These are phyloP conservation scores for Coregonus suidteri DNA, from an alignment of 2,797 vertebrate genomes.

Conservation along the genomic window DNA sequence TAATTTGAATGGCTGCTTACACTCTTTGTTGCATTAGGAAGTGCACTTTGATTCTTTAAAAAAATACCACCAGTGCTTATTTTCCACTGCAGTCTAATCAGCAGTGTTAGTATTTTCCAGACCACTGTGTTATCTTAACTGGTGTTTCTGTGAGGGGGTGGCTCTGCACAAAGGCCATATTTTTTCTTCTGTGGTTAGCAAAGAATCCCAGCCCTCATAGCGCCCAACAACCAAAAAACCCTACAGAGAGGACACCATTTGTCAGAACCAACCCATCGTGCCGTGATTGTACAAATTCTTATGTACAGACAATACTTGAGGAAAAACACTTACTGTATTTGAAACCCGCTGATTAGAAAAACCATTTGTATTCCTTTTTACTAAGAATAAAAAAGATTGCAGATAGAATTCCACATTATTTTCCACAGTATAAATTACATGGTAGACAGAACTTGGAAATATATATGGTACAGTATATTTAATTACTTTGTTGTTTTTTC, in stretches of 20 bases:
- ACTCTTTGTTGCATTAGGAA: slow-evolving; percentile 58
- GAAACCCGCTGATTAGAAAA: slow-evolving; percentile 93
- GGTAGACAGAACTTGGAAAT: slow-evolving; percentile 87
- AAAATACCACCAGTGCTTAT: slow-evolving; percentile 48
- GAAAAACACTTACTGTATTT: slow-evolving; percentile 80
- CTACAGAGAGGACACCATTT: slow-evolving; percentile 44
- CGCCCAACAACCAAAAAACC: slow-evolving; percentile 54
- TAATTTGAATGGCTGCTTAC: slow-evolving; percentile 58
- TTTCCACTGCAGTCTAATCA: slow-evolving; percentile 68
- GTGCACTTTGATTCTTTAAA: slow-evolving; percentile 66
- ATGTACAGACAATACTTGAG: slow-evolving; percentile 87
- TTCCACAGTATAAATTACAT: slow-evolving; percentile 99
- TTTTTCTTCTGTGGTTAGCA: slow-evolving; percentile 78
- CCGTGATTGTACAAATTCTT: slow-evolving; percentile 81
- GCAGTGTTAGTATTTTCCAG: slow-evolving; percentile 65
- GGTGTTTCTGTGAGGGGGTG: slow-evolving; percentile 50
- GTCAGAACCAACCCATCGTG: slow-evolving; percentile 70
- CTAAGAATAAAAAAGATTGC: slow-evolving; percentile 98
- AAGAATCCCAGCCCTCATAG: slow-evolving; percentile 69
- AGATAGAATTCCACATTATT: slow-evolving; percentile 92
- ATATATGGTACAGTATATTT: slow-evolving; percentile 78
- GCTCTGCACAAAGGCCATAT: slow-evolving; percentile 59
- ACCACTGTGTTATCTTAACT: slow-evolving; percentile 62
- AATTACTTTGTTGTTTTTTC: slow-evolving; percentile 61
- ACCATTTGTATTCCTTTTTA: slow-evolving; percentile 84